Evolutionary conservation across 1,140 invertebrate species (phyloP).

Genomic region (Whitmania pigra): DNA sequence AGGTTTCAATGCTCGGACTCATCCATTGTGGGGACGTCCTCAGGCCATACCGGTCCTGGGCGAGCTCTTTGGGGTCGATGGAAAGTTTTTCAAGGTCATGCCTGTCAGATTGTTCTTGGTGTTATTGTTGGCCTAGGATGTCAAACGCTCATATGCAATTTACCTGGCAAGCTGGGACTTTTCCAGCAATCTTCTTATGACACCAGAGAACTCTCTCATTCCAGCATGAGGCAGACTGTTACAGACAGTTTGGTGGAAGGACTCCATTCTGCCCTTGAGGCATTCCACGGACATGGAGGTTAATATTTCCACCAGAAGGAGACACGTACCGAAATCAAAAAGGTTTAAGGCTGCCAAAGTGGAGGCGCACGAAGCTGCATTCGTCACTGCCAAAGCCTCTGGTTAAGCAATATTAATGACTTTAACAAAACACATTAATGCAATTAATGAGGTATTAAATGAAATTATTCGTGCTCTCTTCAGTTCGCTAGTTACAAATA

Average conservation of each 20-base stretch:
- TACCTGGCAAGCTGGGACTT: conserved; percentile 14
- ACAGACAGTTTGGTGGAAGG: conserved; percentile 22
- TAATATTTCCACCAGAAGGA: conserved; percentile 19
- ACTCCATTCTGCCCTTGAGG: conserved; percentile 20
- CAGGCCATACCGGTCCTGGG: conserved; percentile 16
- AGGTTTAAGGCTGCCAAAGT: conserved; percentile 20
- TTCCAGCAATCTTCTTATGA: conserved; percentile 12
- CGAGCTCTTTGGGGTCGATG: background rate
- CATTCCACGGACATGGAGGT: conserved; percentile 23
- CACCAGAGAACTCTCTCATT: conserved; percentile 12
- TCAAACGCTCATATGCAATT: too few species aligned
- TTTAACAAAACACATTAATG: too few species aligned
- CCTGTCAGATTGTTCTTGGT: background rate
- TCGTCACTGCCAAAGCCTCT: conserved; percentile 22
- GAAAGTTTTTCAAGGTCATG: too few species aligned
- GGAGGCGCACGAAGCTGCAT: conserved; percentile 21
- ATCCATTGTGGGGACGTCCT: conserved; percentile 23
- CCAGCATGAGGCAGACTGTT: conserved; percentile 20
- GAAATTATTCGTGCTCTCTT: too few species aligned
- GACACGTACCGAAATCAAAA: conserved; percentile 14
- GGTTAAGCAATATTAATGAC: background rate
- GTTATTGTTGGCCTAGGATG: background rate
- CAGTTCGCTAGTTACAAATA: too few species aligned
- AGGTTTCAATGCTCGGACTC: conserved; percentile 20
- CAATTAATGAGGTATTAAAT: too few species aligned